Evolutionary conservation across 1,140 invertebrate genomes (phyloP).

Genomic region (Papilio polytes): DNA sequence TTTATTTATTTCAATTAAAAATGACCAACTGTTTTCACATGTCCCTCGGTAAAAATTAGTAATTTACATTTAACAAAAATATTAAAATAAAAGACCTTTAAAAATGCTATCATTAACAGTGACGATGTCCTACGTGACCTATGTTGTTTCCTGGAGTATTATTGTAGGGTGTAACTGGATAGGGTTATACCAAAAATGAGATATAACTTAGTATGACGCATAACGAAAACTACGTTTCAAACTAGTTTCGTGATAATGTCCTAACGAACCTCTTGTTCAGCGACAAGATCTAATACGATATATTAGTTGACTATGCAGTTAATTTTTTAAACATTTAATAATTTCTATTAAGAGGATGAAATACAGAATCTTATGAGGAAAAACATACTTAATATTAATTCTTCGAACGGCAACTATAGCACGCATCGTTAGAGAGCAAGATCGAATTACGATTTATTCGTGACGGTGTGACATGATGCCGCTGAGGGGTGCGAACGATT

Average conservation of each 20-base stretch:
- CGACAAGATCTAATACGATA: not conserved
- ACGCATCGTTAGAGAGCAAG: constrained; percentile 47
- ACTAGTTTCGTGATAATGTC: not conserved
- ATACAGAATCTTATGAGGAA: not conserved
- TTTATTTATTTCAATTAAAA: too few species aligned
- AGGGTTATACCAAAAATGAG: not conserved
- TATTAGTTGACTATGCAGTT: too few species aligned
- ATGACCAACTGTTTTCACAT: too few species aligned
- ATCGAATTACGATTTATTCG: constrained; percentile 69
- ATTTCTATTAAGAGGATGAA: not conserved
- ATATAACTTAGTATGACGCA: not conserved
- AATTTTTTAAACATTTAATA: too few species aligned
- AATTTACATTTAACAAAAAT: too few species aligned
- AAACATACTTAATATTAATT: not conserved
- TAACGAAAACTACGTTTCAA: not conserved
- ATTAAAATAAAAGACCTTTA: too few species aligned
- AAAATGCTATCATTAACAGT: too few species aligned
- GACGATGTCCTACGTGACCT: too few species aligned
- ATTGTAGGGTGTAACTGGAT: not conserved
- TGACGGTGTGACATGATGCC: constrained; percentile 40
- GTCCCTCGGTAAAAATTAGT: too few species aligned
- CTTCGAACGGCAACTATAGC: constrained; percentile 17
- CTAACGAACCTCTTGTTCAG: not conserved
- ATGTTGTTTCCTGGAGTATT: not conserved
- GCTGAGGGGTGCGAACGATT: constrained; percentile 33